Evolutionary conservation across 2,113 vertebrate species (phyloP), one percentile per base, ranked within the genome.

Genomic region (Oncorhynchus gorbuscha): DNA sequence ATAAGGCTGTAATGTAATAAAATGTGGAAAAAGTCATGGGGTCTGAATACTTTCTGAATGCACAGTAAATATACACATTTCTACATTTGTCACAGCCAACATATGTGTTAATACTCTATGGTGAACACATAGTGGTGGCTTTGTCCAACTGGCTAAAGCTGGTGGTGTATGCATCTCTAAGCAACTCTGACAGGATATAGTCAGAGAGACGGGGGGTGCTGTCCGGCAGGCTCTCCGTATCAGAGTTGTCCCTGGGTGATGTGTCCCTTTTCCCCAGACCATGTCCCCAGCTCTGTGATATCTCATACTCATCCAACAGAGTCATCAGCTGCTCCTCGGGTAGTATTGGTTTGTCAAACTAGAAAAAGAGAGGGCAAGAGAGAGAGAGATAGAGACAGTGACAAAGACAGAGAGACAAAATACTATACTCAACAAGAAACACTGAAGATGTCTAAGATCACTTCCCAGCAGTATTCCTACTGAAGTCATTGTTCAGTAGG

Each of bases 261-360:
- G 20, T 75, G 75, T 28, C 64, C 79, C 5, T 39, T 16, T 6
- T 35, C 5, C 16, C 65, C 1, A 73, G 49, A 55, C 81, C 70
- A 13, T 79, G 76, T 76, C n/a, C 69, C 74, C 79, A 78, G 51
- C 71, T 81, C 64, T 88, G 77, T 35, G 74, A 81, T 73, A 87
- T 76, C 80, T 91, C 84, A 81, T 87, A 92, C 61, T 92, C 89
- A 76, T 85, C 79, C 89, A 94, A 84, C 77, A 93, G 89, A 49
- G 30, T 45, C n/a, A 79, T 89, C 32, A 93, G 72, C 82, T 92
- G 87, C 76, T 93, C 87, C 48, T 91, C 85, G 3, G 77, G 77
- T 1, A 93, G 87, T 2, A 55, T 51, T 48, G 68, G 72, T 28
- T 68, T 73, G 62, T 83, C 85, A 18, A 67, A 49, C 92, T 94